phyloP scores from a whole-genome alignment of 1,140 invertebrate genomes.

The Dolichoris vasculosae region DNA sequence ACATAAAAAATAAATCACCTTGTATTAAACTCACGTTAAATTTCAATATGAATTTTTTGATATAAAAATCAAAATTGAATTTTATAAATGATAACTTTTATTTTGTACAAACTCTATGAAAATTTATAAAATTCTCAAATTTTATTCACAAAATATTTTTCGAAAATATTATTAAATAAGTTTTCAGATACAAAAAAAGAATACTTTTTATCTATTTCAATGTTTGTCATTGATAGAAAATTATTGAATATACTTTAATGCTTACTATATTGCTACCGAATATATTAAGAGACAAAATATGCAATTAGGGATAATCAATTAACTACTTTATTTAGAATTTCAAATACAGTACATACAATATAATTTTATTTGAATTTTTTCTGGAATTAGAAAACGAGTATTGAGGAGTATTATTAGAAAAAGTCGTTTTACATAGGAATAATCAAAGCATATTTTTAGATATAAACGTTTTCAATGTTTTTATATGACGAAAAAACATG shows the following conservation, averaged over 20 bases:
- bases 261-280: neutral
- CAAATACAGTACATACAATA: neutral
- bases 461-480: neutral
- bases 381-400: too few species aligned
- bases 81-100: neutral
- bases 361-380: neutral
- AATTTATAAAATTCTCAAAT: too few species aligned
- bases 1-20: neutral
- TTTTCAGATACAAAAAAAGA: too few species aligned
- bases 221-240: too few species aligned
- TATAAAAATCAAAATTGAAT: neutral
- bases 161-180: too few species aligned
- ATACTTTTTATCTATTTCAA: too few species aligned
- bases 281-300: neutral
- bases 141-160: too few species aligned
- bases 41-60: neutral
- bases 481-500: neutral
- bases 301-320: neutral
- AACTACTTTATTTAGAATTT: constrained; percentile 13
- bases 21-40: neutral
- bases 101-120: neutral
- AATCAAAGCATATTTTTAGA: constrained; percentile 10
- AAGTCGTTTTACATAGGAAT: neutral
- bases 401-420: neutral
- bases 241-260: too few species aligned